Conservation (phyloP, 2,113 vertebrate genomes). For the Trematocara zebra region DNA sequence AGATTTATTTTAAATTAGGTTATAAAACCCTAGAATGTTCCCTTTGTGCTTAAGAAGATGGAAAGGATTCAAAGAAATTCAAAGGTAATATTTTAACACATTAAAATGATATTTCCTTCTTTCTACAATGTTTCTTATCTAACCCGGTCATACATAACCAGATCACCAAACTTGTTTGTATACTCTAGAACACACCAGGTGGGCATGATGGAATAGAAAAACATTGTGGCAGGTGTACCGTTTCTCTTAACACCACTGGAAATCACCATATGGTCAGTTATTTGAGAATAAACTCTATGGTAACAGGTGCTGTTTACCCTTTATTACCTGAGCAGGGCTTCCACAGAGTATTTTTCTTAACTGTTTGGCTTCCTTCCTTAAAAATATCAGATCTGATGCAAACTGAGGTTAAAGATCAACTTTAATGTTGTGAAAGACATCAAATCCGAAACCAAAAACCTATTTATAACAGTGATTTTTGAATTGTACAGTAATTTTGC, state of each 20-base stretch:
- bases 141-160: neutral
- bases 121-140: neutral
- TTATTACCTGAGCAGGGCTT: neutral
- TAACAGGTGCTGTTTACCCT: conserved; percentile 19
- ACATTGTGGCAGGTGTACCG: neutral
- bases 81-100: neutral
- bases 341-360: neutral
- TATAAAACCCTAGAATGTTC: neutral
- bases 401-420: neutral
- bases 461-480: neutral
- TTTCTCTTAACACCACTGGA: neutral
- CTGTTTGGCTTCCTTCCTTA: neutral
- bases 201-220: neutral
- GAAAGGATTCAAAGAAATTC: neutral
- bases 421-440: conserved; percentile 2
- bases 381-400: neutral
- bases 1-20: neutral
- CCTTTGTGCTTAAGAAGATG: neutral
- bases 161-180: conserved; percentile 4
- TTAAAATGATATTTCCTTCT: neutral
- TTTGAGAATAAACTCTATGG: neutral
- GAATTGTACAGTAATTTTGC: conserved; percentile 4
- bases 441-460: neutral
- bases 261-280: conserved; percentile 14
- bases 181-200: neutral